Evolutionary conservation across 37 sponge, comb jelly and placozoan species (phyloP).

Genomic region (Corticium candelabrum): DNA sequence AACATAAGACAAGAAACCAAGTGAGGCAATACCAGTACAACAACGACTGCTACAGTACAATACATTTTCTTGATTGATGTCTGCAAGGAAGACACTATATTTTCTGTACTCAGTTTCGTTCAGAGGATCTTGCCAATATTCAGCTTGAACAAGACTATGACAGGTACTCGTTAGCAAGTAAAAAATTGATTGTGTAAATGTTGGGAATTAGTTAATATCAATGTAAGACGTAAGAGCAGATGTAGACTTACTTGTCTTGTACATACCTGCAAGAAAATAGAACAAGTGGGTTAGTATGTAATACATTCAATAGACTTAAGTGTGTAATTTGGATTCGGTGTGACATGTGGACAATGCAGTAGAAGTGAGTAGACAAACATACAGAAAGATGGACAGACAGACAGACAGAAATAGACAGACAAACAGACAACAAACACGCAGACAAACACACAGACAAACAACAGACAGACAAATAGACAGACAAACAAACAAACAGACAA

Average conservation of each 20-base stretch:
- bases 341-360: too few species aligned
- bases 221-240: too few species aligned
- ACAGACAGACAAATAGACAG: too few species aligned
- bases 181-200: background rate
- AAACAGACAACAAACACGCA: too few species aligned
- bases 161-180: slow-evolving; percentile 12
- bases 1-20: background rate
- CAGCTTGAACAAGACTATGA: slow-evolving; percentile 72
- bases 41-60: background rate
- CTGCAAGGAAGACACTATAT: slow-evolving; percentile 78
- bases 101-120: slow-evolving; percentile 60
- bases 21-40: too few species aligned
- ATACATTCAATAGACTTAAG: background rate
- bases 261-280: background rate
- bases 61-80: slow-evolving; percentile 84
- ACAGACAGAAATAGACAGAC: too few species aligned
- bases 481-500: too few species aligned
- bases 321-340: too few species aligned
- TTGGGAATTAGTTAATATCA: too few species aligned
- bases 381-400: too few species aligned
- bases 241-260: background rate
- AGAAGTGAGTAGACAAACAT: too few species aligned
- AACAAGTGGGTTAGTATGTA: background rate
- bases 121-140: slow-evolving; percentile 97
- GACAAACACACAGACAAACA: too few species aligned